Evolutionary conservation across 2,797 vertebrate genomes (phyloP).

Genomic region (Gobionotothen gibberifrons): DNA sequence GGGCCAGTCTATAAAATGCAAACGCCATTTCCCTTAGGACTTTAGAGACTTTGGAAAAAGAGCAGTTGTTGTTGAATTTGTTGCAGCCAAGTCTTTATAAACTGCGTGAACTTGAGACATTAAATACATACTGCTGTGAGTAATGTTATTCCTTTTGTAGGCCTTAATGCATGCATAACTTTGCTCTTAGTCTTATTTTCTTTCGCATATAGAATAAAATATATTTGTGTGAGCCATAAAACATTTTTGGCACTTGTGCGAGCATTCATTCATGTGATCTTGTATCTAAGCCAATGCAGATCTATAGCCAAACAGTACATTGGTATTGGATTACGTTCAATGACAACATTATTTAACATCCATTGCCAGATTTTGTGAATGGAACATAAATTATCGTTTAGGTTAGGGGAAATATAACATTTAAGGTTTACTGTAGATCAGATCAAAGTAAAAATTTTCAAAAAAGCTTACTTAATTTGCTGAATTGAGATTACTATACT

Average conservation of each 20-base stretch:
- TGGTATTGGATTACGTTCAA: slow-evolving; percentile 4
- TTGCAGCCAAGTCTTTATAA: slow-evolving; percentile 13
- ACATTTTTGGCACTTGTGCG: neutral
- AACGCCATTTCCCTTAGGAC: slow-evolving; percentile 34
- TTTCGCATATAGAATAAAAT: neutral
- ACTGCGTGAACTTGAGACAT: slow-evolving; percentile 4
- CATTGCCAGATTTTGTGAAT: neutral
- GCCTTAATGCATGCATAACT: neutral
- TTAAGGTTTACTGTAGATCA: neutral
- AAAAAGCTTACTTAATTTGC: neutral
- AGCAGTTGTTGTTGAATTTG: slow-evolving; percentile 42
- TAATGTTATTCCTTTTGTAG: neutral
- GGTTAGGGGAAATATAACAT: neutral
- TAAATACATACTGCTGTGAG: neutral
- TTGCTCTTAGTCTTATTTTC: neutral
- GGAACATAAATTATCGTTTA: neutral
- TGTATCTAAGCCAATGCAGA: neutral
- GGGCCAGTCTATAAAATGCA: slow-evolving; percentile 52
- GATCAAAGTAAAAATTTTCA: neutral
- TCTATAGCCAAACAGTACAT: neutral
- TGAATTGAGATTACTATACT: neutral
- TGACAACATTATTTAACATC: neutral
- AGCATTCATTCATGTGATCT: neutral
- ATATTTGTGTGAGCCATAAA: neutral
- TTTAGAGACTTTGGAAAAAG: slow-evolving; percentile 19